These are phyloP conservation scores for Gallirallus australis DNA, from an alignment of 2,797 vertebrate genomes.

Conservation along the genomic window DNA sequence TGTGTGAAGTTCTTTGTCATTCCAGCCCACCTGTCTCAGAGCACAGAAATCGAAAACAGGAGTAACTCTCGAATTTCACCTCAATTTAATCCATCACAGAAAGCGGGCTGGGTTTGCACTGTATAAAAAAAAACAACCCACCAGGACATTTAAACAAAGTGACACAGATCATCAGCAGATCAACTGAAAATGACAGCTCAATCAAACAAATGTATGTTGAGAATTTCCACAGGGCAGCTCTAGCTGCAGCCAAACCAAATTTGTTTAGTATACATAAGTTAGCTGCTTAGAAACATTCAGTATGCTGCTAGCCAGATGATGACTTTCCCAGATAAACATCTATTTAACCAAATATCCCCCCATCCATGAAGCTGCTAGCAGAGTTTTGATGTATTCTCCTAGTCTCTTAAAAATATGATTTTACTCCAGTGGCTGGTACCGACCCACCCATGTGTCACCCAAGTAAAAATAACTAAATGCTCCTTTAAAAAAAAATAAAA, in stretches of 20 bases:
- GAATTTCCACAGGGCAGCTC: slow-evolving; percentile 83
- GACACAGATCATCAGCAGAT: slow-evolving; percentile 88
- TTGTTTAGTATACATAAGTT: slow-evolving; percentile 85
- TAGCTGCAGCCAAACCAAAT: slow-evolving; percentile 83
- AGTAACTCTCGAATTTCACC: slow-evolving; percentile 84
- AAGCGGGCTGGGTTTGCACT: slow-evolving; percentile 78
- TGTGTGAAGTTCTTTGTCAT: slow-evolving; percentile 86
- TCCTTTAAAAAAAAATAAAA: slow-evolving; percentile 48
- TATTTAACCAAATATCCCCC: slow-evolving; percentile 79
- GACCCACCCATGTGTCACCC: slow-evolving; percentile 35
- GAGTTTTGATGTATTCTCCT: slow-evolving; percentile 73
- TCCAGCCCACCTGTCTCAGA: slow-evolving; percentile 85
- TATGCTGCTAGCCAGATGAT: slow-evolving; percentile 81
- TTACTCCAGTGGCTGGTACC: slow-evolving; percentile 39
- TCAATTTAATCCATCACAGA: slow-evolving; percentile 84
- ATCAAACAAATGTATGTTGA: slow-evolving; percentile 87
- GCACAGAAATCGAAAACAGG: slow-evolving; percentile 84
- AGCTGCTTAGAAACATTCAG: slow-evolving; percentile 82
- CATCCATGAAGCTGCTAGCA: slow-evolving; percentile 71
- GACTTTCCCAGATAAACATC: slow-evolving; percentile 84
- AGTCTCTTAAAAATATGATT: slow-evolving; percentile 72
- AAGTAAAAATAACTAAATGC: slow-evolving; percentile 52
- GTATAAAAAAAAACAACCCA: slow-evolving; percentile 67
- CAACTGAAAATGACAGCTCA: slow-evolving; percentile 86
- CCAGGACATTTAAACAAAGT: slow-evolving; percentile 87